Base-by-base conservation (phyloP, 1,140 invertebrate genomes). In the Varroa destructor region DNA sequence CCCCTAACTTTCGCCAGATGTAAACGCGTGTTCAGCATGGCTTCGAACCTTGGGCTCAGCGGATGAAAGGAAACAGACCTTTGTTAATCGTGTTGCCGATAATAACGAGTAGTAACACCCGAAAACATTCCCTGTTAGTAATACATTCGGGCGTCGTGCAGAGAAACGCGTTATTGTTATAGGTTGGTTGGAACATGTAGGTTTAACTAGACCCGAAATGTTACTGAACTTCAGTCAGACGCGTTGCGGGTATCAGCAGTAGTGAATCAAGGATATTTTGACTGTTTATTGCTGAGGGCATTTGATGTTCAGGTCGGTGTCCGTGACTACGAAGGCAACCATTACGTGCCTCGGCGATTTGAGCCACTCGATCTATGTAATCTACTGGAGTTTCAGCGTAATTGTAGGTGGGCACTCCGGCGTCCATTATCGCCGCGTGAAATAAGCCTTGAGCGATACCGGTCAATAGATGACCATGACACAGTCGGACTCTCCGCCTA, bases 401-500 rank as follows among this genome's bases (percentile, higher is more conserved):
- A 12, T 2, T 67, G 61, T 36, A 37, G 36, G 61, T 67, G 3
- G 40, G 61, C 1, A 67, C 61, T 67, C 61, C 61, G 12, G 61
- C 61, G 46, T 67, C 61, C 40, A 67, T 67, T 1, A 67, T 40
- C 14, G 61, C 61, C 3, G 61, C 61, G 36, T 67, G 61, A 37
- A 25, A 67, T 46, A 67, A 40, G 12, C 61, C 61, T 46, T n/a
- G 12, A 12, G 61, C 14, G 14, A 67, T 12, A 8, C 61, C 61
- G 10, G 61, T 40, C 61, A 67, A 4, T 2, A 67, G 37, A 37
- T 67, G 61, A 12, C 61, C 6, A 80, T 79, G 36, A 82, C 77
- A 37, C 76, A 74, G 25, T 83, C 81, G 0, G 87, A 84, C 81
- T 93, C 89, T 0, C 89, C 89, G 42, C 87, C 87, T 79, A 93